phyloP scores from a whole-genome alignment of 2,888 invertebrate genomes.

The Agonopterix subpropinquella region DNA sequence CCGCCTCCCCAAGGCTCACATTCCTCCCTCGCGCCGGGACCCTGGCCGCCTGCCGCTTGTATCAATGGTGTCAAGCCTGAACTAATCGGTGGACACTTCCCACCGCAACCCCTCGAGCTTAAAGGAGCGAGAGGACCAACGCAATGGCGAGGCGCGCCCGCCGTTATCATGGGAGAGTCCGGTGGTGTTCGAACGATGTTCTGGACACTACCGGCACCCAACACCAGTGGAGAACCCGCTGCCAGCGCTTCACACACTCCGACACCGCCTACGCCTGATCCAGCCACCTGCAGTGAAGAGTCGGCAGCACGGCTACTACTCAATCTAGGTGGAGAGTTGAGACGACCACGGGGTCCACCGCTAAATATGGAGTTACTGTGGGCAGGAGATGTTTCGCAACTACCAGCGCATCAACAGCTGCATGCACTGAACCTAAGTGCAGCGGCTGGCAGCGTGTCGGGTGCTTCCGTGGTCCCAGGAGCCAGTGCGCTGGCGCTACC shows the following conservation, averaged over 20 bases:
- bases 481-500: constrained; percentile 55
- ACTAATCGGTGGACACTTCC: constrained; percentile 80
- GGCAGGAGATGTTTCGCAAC: constrained; percentile 91
- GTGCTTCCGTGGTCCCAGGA: constrained; percentile 34
- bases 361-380: constrained; percentile 94
- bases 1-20: constrained; percentile 65
- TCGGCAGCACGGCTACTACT: constrained; percentile 82
- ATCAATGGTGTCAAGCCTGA: constrained; percentile 90
- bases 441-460: constrained; percentile 60
- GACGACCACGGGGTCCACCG: constrained; percentile 79
- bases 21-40: constrained; percentile 47
- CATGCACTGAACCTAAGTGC: constrained; percentile 86
- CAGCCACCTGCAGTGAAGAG: constrained; percentile 73
- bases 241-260: constrained; percentile 72
- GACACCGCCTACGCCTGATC: constrained; percentile 72
- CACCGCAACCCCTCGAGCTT: constrained; percentile 60
- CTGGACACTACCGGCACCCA: constrained; percentile 77
- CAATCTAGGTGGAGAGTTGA: constrained; percentile 83
- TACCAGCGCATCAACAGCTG: constrained; percentile 87
- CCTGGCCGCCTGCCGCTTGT: constrained; percentile 78
- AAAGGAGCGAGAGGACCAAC: constrained; percentile 54
- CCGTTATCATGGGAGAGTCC: constrained; percentile 95
- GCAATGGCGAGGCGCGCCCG: constrained; percentile 83
- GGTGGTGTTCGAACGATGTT: constrained; percentile 88
- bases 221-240: constrained; percentile 67